Conservation (phyloP, 2,113 vertebrate genomes). For the Corythoichthys intestinalis region DNA sequence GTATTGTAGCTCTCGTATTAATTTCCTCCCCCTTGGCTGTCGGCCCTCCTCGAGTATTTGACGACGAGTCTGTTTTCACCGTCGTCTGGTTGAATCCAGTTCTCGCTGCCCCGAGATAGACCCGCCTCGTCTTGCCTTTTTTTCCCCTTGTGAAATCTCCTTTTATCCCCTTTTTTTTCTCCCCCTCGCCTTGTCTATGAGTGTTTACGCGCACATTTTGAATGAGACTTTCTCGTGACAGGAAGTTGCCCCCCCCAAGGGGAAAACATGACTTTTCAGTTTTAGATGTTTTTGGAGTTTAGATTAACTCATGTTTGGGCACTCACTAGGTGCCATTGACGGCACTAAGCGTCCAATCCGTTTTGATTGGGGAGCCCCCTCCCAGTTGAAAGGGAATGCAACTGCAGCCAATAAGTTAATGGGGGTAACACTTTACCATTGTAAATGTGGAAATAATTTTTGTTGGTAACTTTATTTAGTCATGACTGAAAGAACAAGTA, state of each 20-base stretch:
- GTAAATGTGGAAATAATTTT: too few species aligned
- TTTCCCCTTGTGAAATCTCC: background rate
- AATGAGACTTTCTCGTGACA: background rate
- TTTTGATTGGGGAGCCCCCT: too few species aligned
- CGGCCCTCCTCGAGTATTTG: constrained; percentile 22
- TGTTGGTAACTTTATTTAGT: too few species aligned
- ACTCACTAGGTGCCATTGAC: too few species aligned
- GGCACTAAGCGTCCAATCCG: too few species aligned
- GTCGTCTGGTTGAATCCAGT: constrained; percentile 70
- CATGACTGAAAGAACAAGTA: too few species aligned
- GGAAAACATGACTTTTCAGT: background rate
- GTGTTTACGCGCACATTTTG: background rate
- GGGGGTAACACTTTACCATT: too few species aligned
- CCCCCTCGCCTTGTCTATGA: background rate
- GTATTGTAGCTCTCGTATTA: constrained; percentile 15
- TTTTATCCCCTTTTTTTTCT: background rate
- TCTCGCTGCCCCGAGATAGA: constrained; percentile 40
- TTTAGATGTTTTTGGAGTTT: too few species aligned
- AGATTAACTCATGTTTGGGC: too few species aligned
- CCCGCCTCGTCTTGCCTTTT: constrained; percentile 26
- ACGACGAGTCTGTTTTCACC: constrained; percentile 48
- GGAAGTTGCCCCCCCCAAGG: background rate
- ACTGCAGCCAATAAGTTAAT: too few species aligned
- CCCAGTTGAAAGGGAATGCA: too few species aligned
- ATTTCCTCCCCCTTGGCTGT: background rate